phyloP scores from a whole-genome alignment of 2,888 invertebrate genomes.

The Ormyrus thymus region DNA sequence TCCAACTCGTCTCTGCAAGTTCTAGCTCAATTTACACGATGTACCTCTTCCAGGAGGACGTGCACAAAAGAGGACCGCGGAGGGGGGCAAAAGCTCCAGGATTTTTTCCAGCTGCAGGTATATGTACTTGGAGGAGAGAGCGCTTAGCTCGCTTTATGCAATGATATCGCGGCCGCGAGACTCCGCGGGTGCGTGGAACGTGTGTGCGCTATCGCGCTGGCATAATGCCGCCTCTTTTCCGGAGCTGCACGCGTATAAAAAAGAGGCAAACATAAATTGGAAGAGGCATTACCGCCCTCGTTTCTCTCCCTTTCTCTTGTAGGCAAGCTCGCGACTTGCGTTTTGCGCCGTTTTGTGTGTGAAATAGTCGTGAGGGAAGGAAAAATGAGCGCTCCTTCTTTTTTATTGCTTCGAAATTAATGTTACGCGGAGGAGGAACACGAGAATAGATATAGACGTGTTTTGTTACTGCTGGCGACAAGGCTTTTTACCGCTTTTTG shows the following conservation, averaged over 20 bases:
- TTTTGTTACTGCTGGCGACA: too few relatives aligned
- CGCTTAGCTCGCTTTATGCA: not conserved
- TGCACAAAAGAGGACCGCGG: not conserved
- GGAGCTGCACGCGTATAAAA: slow-evolving; percentile 36
- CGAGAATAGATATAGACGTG: not conserved
- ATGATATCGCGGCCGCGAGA: not conserved
- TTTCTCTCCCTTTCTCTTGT: slow-evolving; percentile 30
- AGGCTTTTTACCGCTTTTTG: too few relatives aligned
- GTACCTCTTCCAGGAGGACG: not conserved
- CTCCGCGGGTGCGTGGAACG: not conserved
- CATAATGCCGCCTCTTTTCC: slow-evolving; percentile 19
- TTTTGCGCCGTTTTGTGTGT: slow-evolving; percentile 5
- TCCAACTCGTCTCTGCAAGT: too few relatives aligned
- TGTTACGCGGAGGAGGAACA: slow-evolving; percentile 2
- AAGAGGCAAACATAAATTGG: slow-evolving; percentile 60
- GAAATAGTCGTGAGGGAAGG: not conserved
- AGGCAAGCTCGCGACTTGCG: slow-evolving; percentile 1
- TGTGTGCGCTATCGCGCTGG: not conserved
- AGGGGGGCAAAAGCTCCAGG: not conserved
- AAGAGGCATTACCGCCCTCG: slow-evolving; percentile 57
- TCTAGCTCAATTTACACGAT: slow-evolving; percentile 46
- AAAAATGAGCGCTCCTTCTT: not conserved
- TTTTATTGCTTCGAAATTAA: slow-evolving; percentile 37
- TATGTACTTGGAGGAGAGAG: not conserved
- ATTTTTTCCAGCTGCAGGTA: not conserved